Percentiles rank a stretch among this genome's conserved stretches.
Evolutionary conservation across 2,888 invertebrate genomes (phyloP).

Genomic region (Euclidia mi): DNA sequence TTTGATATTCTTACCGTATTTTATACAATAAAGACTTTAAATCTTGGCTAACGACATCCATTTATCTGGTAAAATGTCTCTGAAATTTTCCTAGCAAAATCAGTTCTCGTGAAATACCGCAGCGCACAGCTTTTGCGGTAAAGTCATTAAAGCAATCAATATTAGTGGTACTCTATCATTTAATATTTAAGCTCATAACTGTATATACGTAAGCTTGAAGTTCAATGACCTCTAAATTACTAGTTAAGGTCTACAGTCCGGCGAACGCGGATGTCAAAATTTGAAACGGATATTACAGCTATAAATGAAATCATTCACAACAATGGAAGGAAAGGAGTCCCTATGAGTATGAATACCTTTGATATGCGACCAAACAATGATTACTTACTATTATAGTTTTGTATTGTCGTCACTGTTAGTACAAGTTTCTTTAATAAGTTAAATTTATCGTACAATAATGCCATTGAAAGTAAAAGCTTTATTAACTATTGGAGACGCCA

Average conservation of each 20-base stretch:
- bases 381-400: background rate
- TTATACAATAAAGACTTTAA: too few species aligned
- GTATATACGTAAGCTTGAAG: slow-evolving; percentile 13
- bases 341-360: background rate
- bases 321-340: slow-evolving; percentile 31
- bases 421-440: background rate
- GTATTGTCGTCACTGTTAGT: too few species aligned
- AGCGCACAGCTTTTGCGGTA: too few species aligned
- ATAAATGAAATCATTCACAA: slow-evolving; percentile 42
- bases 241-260: slow-evolving; percentile 28
- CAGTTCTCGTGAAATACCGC: too few species aligned
- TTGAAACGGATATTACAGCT: slow-evolving; percentile 45
- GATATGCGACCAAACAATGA: slow-evolving; percentile 1
- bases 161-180: too few species aligned
- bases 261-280: slow-evolving; percentile 29
- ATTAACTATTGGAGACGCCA: too few species aligned
- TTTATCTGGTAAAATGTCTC: too few species aligned
- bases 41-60: too few species aligned
- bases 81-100: too few species aligned
- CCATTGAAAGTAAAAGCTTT: too few species aligned
- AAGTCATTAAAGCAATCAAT: too few species aligned
- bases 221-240: slow-evolving; percentile 33
- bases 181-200: background rate
- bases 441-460: background rate
- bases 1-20: too few species aligned